Evolutionary conservation across 2,797 vertebrate species (phyloP), one percentile per base, ranked within the genome.

Genomic region (Peromyscus aztecus): DNA sequence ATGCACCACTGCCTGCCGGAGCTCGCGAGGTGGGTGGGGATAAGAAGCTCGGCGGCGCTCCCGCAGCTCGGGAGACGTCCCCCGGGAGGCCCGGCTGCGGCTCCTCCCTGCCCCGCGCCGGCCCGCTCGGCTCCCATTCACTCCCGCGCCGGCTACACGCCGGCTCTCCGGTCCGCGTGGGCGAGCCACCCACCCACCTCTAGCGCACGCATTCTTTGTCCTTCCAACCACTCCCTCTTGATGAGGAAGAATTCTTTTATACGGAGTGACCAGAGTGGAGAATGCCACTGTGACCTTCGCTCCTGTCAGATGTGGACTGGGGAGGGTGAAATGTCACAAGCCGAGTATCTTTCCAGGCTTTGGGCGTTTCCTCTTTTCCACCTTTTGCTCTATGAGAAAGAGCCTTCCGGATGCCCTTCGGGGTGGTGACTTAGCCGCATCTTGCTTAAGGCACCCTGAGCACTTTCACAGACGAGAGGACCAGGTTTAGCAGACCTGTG

Each of bases 21-120:
- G 97, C 46, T 73, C 76, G 75, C 55, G 86, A 92, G 92, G 90
- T 93, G 96, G 96, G 93, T 90, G 95, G 96, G 95, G 86, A 90
- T 1, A 90, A 52, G 85, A 31, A 87, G 94, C 89, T 88, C 85
- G 75, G 76, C 40, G 77, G 92, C 92, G 82, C 94, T 87, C 90
- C 91, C 71, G 95, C 94, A 87, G 82, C 94, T 34, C 80, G 0
- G 55, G 90, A 55, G 90, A 76, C 90, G 87, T 52, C 78, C 95
- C 95, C 91, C 1, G 75, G 69, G 89, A 76, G 71, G 82, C 94
- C 95, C 85, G 17, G 69, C 91, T 55, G 59, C 82, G 34, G 73
- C 92, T 77, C 76, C 83, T n/a, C 91, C 76, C 89, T 67, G 84
- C 80, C 85, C 89, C 49, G 49, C 37, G 37, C 59, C 19, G 34